Conservation (phyloP, 2,797 vertebrate species). For the Anolis apletophallus region DNA sequence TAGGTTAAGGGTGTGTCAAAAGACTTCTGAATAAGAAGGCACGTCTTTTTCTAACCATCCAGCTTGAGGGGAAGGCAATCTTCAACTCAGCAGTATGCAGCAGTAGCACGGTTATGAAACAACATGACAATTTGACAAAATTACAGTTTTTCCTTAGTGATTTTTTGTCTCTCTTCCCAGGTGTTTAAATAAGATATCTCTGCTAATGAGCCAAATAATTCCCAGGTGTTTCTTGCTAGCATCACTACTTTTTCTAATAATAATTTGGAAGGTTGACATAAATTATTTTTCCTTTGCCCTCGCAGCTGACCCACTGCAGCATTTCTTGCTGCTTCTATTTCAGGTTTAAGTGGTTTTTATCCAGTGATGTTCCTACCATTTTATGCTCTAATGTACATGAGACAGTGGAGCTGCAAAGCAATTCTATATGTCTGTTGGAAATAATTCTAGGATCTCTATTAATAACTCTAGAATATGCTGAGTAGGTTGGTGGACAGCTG, state of each 20-base stretch:
- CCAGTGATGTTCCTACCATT: background rate
- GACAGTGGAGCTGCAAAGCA: background rate
- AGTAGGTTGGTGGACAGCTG: background rate
- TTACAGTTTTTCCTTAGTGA: background rate
- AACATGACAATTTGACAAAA: background rate
- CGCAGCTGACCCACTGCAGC: background rate
- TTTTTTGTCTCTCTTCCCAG: background rate
- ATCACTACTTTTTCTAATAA: background rate
- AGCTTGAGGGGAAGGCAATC: constrained; percentile 45
- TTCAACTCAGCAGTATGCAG: background rate
- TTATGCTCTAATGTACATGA: background rate
- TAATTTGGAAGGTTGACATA: background rate
- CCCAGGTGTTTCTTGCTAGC: background rate
- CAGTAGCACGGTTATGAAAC: background rate
- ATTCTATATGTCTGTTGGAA: background rate
- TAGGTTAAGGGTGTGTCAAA: background rate
- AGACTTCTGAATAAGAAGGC: background rate
- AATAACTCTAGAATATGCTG: background rate
- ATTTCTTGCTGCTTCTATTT: background rate
- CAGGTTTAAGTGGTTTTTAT: background rate
- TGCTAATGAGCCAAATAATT: background rate
- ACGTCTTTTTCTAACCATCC: constrained; percentile 42
- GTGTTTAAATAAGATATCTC: background rate
- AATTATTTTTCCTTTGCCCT: background rate
- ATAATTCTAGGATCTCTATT: background rate